These are phyloP conservation scores for Eidolon helvum DNA, from an alignment of 2,113 vertebrate species.

Conservation along the genomic window DNA sequence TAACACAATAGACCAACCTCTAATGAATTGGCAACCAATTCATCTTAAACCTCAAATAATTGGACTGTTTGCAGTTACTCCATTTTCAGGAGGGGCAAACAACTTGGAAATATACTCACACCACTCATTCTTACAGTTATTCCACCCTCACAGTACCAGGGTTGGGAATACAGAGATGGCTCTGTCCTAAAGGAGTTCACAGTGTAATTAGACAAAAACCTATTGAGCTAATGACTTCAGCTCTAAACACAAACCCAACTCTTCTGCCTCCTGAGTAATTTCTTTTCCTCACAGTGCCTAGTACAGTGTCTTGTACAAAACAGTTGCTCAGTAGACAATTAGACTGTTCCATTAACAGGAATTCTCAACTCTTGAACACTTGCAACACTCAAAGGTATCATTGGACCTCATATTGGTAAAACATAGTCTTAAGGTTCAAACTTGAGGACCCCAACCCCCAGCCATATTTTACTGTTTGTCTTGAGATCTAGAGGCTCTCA, in stretches of 20 bases:
- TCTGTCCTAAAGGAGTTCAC: background rate
- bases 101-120: conserved; percentile 12
- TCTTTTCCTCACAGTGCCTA: background rate
- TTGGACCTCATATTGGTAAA: conserved; percentile 9
- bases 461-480: background rate
- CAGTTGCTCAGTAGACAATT: background rate
- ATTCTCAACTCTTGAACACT: background rate
- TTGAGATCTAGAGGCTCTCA: background rate
- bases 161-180: background rate
- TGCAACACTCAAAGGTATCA: background rate
- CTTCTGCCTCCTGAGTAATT: background rate
- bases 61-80: background rate
- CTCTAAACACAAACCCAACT: background rate
- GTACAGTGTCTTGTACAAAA: background rate
- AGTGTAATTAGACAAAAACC: conserved; percentile 1
- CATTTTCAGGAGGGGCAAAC: conserved; percentile 20
- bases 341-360: background rate
- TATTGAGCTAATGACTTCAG: background rate
- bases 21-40: background rate
- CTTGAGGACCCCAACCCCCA: background rate
- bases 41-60: conserved; percentile 34
- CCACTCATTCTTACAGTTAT: conserved; percentile 23
- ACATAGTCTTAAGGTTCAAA: background rate
- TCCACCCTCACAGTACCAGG: background rate
- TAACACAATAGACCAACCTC: background rate